Conservation (phyloP, 1,140 invertebrate genomes). For the Zaprionus capensis region DNA sequence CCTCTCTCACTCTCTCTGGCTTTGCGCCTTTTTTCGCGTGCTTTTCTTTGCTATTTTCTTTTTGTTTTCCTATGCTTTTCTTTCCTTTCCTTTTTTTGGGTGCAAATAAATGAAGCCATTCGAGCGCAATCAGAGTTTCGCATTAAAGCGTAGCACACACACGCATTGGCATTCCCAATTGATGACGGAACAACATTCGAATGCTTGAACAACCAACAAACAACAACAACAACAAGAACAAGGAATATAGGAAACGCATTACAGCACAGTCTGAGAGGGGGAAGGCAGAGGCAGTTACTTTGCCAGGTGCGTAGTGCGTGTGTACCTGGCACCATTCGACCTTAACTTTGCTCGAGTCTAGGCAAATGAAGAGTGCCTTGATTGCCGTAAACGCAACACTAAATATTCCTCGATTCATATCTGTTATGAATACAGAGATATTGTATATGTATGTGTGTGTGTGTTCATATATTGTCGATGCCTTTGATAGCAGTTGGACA, state of each 20-base stretch:
- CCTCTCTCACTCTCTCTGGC: slow-evolving; percentile 26
- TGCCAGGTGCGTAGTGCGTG: background rate
- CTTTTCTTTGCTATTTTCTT: slow-evolving; percentile 23
- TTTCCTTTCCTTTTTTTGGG: slow-evolving; percentile 14
- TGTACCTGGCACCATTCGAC: slow-evolving; percentile 15
- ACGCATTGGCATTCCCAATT: slow-evolving; percentile 64
- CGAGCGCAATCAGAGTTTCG: slow-evolving; percentile 79
- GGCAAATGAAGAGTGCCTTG: slow-evolving; percentile 15
- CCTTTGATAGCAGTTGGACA: background rate
- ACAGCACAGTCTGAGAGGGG: background rate
- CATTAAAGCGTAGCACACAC: slow-evolving; percentile 69
- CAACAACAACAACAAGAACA: slow-evolving; percentile 4
- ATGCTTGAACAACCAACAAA: slow-evolving; percentile 4
- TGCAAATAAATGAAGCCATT: slow-evolving; percentile 81
- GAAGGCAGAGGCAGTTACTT: background rate
- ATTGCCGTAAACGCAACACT: slow-evolving; percentile 35
- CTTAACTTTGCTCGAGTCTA: slow-evolving; percentile 2
- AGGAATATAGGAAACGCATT: slow-evolving; percentile 51
- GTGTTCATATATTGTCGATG: too few species aligned
- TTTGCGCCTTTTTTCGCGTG: slow-evolving; percentile 36
- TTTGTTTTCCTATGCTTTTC: slow-evolving; percentile 23
- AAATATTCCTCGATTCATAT: slow-evolving; percentile 26
- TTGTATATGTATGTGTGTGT: too few species aligned
- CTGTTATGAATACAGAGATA: background rate
- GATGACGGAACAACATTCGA: slow-evolving; percentile 53